These are phyloP conservation scores for Bombylius major DNA, from an alignment of 2,888 invertebrate genomes.

Conservation along the genomic window DNA sequence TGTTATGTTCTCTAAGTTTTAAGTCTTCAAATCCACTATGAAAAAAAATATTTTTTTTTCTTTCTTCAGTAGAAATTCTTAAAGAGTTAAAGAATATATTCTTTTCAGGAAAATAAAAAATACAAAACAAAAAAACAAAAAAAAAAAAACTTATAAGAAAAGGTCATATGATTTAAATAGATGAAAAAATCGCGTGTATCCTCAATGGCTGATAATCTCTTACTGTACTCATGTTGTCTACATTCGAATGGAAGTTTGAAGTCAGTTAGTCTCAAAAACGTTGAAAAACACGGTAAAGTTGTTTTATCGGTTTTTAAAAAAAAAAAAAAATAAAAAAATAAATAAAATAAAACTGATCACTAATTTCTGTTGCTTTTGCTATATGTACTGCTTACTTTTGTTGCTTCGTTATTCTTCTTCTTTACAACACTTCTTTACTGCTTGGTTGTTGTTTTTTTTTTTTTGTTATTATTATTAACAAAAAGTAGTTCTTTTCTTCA, in stretches of 20 bases:
- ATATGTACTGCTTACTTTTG: background rate
- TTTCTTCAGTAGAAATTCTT: too few relatives aligned
- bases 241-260: slow-evolving; percentile 1
- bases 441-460: background rate
- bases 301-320: slow-evolving; percentile 2
- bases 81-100: too few relatives aligned
- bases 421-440: background rate
- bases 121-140: too few relatives aligned
- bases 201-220: slow-evolving; percentile 37
- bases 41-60: too few relatives aligned
- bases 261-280: slow-evolving; percentile 8
- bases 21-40: too few relatives aligned
- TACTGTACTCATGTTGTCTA: slow-evolving; percentile 29
- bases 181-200: slow-evolving; percentile 29
- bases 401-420: background rate
- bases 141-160: too few relatives aligned
- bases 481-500: too few relatives aligned
- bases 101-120: background rate
- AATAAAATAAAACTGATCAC: background rate
- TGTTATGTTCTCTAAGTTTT: too few relatives aligned
- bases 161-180: background rate
- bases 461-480: background rate
- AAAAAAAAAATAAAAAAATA: too few relatives aligned
- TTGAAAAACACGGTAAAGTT: slow-evolving; percentile 1
- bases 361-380: background rate